Evolutionary conservation across 2,888 invertebrate species (phyloP), one percentile per base, ranked within the genome.

Genomic region (Pseudolycoriella hygida): DNA sequence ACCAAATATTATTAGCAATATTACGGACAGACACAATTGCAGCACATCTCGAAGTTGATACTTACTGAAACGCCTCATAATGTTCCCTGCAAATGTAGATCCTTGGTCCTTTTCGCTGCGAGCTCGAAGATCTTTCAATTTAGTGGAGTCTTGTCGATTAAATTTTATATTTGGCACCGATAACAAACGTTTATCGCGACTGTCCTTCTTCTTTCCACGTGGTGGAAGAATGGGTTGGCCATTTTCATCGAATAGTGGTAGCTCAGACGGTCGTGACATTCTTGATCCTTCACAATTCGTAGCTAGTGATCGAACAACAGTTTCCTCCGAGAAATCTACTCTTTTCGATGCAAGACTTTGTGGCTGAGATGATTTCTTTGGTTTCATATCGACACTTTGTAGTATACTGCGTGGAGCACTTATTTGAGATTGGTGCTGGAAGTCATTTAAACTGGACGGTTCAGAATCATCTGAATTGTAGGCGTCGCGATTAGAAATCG

Each of bases 11-110:
- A 34, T 30, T 30, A 30, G 6, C 11, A 11, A 30, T 30, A 10
- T 8, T 14, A 14, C 34, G 34, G 34, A 34, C 34, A 34, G 25
- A 25, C 25, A 25, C 25, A 34, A 34, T 34, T 34, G 6, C 30
- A 30, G 30, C 34, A 34, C 34, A 15, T 17, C 39, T 37, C 44
- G 44, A 20, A 44, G 44, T 61, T 64, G 64, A 70, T 75, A 86
- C 87, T 87, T 84, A 87, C 86, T 84, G 77, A 85, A 83, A 72
- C 84, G 78, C 64, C 85, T 74, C 71, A 81, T 80, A 56, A 85
- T 70, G 71, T 72, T 78, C 61, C 80, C 79, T 55, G 80, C 76
- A 69, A 81, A 77, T 50, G 77, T 67, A 47, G 69, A 65, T 55
- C 56, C 57, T 46, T 42, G 59, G 57, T 52, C 64, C 62, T 42